These are phyloP conservation scores for Nebria salina DNA, from an alignment of 2,888 invertebrate genomes.

Conservation along the genomic window DNA sequence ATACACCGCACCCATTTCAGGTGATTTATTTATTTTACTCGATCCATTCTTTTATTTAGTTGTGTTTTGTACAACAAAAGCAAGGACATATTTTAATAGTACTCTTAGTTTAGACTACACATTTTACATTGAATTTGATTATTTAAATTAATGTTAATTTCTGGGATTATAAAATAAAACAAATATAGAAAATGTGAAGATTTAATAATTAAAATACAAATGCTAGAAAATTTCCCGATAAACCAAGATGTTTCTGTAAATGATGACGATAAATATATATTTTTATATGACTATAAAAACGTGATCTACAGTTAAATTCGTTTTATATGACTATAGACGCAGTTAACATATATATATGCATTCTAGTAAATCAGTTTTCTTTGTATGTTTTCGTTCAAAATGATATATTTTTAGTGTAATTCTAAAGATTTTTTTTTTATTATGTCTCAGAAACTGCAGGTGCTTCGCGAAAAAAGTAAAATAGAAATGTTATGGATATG, in stretches of 20 bases:
- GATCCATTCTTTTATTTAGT: neutral
- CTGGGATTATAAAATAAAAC: neutral
- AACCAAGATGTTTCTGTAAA: no score
- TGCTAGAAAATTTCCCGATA: no score
- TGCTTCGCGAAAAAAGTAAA: neutral
- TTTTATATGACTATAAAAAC: no score
- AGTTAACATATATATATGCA: no score
- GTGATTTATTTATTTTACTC: slow-evolving; percentile 2
- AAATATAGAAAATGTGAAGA: neutral
- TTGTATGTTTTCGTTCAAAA: neutral
- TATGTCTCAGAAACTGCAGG: neutral
- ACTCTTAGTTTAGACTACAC: neutral
- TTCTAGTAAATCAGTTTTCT: no score
- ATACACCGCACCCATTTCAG: neutral
- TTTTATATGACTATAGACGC: no score
- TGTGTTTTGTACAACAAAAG: slow-evolving; percentile 12
- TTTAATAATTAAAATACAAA: no score
- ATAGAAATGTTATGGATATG: neutral
- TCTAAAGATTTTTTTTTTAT: neutral
- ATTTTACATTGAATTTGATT: neutral
- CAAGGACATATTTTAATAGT: slow-evolving; percentile 17
- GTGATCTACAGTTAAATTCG: no score
- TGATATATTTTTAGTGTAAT: neutral
- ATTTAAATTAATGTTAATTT: neutral
- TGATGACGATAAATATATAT: no score